These are phyloP conservation scores for Chiridota heheva DNA, from an alignment of 35 echinoderm and acorn worm genomes.

Conservation along the genomic window DNA sequence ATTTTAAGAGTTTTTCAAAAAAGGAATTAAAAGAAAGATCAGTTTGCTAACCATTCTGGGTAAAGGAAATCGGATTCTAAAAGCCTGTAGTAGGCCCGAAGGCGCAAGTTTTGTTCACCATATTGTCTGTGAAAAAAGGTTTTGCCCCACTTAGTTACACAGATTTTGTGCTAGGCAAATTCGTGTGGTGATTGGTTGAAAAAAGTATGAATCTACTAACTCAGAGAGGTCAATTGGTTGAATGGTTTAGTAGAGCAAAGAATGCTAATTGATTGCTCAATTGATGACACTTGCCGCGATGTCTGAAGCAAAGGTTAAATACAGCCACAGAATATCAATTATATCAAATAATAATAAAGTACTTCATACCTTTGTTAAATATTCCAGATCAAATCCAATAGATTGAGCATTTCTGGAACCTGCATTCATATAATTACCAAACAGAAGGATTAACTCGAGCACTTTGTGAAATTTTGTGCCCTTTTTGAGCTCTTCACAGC, in stretches of 20 bases:
- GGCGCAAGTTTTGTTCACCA: too few species aligned
- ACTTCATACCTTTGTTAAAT: constrained; percentile 80
- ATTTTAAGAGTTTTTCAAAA: too few species aligned
- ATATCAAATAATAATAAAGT: neutral
- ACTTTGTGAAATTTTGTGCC: constrained; percentile 77
- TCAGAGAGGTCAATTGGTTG: too few species aligned
- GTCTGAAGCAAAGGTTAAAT: neutral
- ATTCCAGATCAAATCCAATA: constrained; percentile 92
- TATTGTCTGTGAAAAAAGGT: too few species aligned
- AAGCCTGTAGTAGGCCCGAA: too few species aligned
- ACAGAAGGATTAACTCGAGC: constrained; percentile 77
- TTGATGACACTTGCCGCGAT: neutral
- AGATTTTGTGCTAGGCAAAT: too few species aligned
- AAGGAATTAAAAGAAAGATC: too few species aligned
- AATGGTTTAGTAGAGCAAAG: neutral
- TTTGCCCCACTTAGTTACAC: too few species aligned
- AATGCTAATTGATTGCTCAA: neutral
- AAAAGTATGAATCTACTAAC: too few species aligned
- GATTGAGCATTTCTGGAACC: constrained; percentile 84
- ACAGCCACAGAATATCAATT: neutral
- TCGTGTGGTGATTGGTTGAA: too few species aligned
- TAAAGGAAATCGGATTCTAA: too few species aligned
- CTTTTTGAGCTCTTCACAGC: constrained; percentile 72
- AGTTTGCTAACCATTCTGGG: too few species aligned
- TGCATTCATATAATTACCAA: constrained; percentile 98